Conservation (phyloP, 2,888 invertebrate genomes). For the Geotrupes spiniger region DNA sequence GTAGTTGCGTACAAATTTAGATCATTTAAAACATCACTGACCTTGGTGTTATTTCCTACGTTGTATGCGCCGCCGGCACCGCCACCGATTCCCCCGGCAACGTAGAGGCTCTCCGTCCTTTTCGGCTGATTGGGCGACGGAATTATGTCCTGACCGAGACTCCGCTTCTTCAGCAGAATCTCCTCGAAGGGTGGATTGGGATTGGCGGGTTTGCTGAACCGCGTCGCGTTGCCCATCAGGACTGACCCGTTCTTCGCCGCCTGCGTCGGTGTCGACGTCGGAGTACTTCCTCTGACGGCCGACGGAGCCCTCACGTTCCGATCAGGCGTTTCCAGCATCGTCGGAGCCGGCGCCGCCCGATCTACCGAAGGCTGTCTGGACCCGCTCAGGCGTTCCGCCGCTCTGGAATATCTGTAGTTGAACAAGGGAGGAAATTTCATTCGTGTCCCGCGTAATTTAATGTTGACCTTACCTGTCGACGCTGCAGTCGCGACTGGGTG, state of each 20-base stretch:
- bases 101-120: conserved; percentile 85
- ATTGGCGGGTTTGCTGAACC: conserved; percentile 52
- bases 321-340: conserved; percentile 47
- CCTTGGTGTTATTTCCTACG: conserved; percentile 12
- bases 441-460: not conserved
- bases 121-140: conserved; percentile 86
- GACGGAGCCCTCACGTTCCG: conserved; percentile 58
- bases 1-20: no score
- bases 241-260: conserved; percentile 65
- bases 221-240: conserved; percentile 51
- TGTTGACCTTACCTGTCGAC: conserved; percentile 56
- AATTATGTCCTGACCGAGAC: conserved; percentile 83
- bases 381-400: conserved; percentile 60
- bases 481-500: conserved; percentile 84
- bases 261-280: conserved; percentile 55
- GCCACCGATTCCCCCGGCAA: conserved; percentile 56
- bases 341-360: conserved; percentile 44
- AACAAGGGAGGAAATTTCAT: not conserved
- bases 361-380: conserved; percentile 81
- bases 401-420: conserved; percentile 59
- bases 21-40: no score
- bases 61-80: conserved; percentile 22
- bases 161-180: conserved; percentile 74
- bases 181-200: conserved; percentile 75
- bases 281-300: conserved; percentile 52